These are phyloP conservation scores for Polymixis lichenea DNA, from an alignment of 2,888 invertebrate genomes.

Conservation along the genomic window DNA sequence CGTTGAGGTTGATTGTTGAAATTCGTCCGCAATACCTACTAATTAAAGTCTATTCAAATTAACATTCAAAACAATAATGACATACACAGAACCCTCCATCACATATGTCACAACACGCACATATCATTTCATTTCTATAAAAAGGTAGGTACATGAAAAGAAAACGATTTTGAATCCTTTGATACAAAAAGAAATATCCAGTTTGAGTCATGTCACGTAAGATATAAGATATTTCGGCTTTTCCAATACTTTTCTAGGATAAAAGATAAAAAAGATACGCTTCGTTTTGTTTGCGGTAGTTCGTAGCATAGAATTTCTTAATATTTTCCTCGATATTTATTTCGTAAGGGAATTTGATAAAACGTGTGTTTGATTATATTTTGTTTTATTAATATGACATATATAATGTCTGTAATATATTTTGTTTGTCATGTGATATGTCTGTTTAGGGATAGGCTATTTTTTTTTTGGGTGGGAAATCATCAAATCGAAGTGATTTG, in stretches of 20 bases:
- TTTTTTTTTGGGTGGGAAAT: too few species aligned
- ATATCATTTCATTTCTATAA: conserved; percentile 18
- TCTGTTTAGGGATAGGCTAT: too few species aligned
- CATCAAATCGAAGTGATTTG: too few species aligned
- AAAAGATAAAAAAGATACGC: conserved; percentile 46
- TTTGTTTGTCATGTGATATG: too few species aligned
- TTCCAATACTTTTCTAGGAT: conserved; percentile 54
- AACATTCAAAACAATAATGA: background rate
- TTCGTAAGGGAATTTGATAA: conserved; percentile 18
- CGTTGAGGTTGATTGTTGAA: background rate
- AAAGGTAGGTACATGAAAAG: conserved; percentile 17
- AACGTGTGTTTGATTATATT: conserved; percentile 3
- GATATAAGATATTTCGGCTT: conserved; percentile 51
- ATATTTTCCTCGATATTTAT: conserved; percentile 12
- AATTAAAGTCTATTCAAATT: background rate
- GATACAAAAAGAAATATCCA: conserved; percentile 45
- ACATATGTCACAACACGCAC: background rate
- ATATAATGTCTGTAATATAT: background rate
- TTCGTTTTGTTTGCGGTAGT: conserved; percentile 41
- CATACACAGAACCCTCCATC: background rate
- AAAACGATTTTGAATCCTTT: conserved; percentile 56
- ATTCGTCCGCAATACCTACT: background rate
- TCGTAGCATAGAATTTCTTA: conserved; percentile 31
- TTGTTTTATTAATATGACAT: conserved; percentile 1
- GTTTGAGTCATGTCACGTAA: conserved; percentile 56